phyloP scores from a whole-genome alignment of 1,140 invertebrate species.

The Pygmarrhopalites habei region DNA sequence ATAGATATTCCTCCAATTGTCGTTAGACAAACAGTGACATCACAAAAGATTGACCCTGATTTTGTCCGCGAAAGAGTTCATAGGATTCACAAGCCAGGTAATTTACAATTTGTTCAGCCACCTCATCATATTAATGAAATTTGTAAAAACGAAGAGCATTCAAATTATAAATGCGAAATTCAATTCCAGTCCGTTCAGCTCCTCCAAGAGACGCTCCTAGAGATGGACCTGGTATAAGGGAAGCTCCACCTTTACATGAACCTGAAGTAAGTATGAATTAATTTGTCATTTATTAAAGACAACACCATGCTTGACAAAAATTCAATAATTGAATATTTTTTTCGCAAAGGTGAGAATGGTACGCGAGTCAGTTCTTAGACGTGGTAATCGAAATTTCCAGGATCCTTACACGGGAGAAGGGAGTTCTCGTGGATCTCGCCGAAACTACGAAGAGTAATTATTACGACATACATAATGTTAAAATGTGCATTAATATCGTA shows the following conservation, averaged over 20 bases:
- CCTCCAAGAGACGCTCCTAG: conserved; percentile 24
- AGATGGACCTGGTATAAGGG: conserved; percentile 26
- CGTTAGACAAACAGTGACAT: neutral
- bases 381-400: conserved; percentile 13
- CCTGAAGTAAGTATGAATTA: conserved; percentile 17
- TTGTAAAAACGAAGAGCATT: too few species aligned
- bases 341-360: conserved; percentile 24
- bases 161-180: too few species aligned
- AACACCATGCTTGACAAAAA: neutral
- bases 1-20: neutral
- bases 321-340: too few species aligned
- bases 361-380: conserved; percentile 23
- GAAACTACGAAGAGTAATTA: conserved; percentile 19
- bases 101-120: too few species aligned
- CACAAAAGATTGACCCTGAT: conserved; percentile 29
- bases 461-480: neutral
- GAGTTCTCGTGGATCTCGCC: conserved; percentile 19
- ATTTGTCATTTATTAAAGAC: neutral
- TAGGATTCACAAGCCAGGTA: conserved; percentile 4
- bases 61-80: conserved; percentile 37
- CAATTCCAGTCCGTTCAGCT: too few species aligned
- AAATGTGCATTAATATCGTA: too few species aligned
- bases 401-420: conserved; percentile 4
- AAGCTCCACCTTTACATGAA: conserved; percentile 33
- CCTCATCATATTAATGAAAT: too few species aligned